Evolutionary conservation across 2,888 invertebrate genomes (phyloP), one percentile per base, ranked within the genome.

Genomic region (Volucella zonaria): DNA sequence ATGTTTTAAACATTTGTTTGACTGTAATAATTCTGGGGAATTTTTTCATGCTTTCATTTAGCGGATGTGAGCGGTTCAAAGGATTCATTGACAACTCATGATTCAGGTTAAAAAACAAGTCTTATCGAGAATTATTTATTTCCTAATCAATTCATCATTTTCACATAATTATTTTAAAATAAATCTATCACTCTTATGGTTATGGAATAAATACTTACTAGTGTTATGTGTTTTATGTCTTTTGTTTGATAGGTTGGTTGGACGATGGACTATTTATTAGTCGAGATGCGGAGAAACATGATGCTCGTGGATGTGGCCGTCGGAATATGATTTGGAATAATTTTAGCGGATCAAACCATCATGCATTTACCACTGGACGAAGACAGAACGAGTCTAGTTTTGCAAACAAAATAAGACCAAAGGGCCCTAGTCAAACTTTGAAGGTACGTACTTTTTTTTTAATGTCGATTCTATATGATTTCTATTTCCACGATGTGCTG

Each of bases 1-100:
- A 38, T 62, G 42, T 80, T 78, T 31, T 62, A 45, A 73, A 14
- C 61, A 31, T 56, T 78, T 52, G 56, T 80, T 75, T 78, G 62
- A 75, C 51, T 77, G 78, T 82, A 82, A 82, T 82, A 85, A 82
- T 81, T 23, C 70, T 78, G 79, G 78, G 82, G 82, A 78, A 85
- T 87, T 86, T 85, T 89, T 89, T 89, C 89, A 90, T 90, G 90
- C 89, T 89, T 90, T 89, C 89, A 89, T 89, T 89, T 91, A 95
- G 95, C 95, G 92, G 95, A 95, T 93, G 95, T 95, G 92, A 95
- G 95, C 94, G 95, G 95, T 92, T 95, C 95, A 89, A 95, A 95
- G 93, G 95, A 95, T 92, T 95, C 95, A 89, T 94, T 95, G 92
- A 95, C 95, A 93, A 95, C 95, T 88, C 95, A 95, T 93, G 95